Evolutionary conservation across 2,113 vertebrate genomes (phyloP).

Genomic region (Rhineura floridana): DNA sequence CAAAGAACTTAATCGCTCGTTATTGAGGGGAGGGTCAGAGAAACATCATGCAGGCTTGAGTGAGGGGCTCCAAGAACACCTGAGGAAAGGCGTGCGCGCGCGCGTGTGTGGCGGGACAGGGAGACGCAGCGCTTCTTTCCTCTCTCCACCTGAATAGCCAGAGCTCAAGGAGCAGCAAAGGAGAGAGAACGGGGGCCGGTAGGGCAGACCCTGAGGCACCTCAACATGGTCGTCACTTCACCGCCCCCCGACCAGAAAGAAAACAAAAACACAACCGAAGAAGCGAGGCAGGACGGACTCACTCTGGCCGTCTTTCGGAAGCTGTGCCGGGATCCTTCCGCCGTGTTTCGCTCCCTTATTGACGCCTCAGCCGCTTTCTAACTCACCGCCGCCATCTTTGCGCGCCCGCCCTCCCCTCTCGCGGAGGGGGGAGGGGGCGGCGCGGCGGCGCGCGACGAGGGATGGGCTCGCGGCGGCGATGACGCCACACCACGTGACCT

Average conservation of each 20-base stretch:
- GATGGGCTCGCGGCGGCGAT: slow-evolving; percentile 66
- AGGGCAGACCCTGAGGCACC: neutral
- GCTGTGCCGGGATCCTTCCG: neutral
- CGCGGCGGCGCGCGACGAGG: slow-evolving; percentile 65
- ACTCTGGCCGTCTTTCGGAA: slow-evolving; percentile 40
- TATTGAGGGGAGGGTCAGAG: neutral
- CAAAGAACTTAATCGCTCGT: neutral
- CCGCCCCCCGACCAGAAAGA: neutral
- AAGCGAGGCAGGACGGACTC: slow-evolving; percentile 15
- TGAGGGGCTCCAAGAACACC: neutral
- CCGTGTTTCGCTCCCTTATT: neutral
- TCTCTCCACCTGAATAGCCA: slow-evolving; percentile 6
- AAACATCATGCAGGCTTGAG: neutral
- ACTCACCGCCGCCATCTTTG: slow-evolving; percentile 93
- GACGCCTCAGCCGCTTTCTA: slow-evolving; percentile 78
- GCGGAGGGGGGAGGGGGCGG: slow-evolving; percentile 70
- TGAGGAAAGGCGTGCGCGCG: neutral
- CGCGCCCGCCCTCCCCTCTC: slow-evolving; percentile 68
- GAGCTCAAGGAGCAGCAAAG: too few species aligned
- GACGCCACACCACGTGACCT: slow-evolving; percentile 86
- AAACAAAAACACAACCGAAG: neutral
- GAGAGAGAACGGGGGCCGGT: neutral
- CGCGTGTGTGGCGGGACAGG: neutral
- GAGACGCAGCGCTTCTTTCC: slow-evolving; percentile 38
- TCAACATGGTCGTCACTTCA: neutral